Evolutionary conservation across 2,113 vertebrate genomes (phyloP), one percentile per base, ranked within the genome.

Genomic region (Microcebus tavaratra): DNA sequence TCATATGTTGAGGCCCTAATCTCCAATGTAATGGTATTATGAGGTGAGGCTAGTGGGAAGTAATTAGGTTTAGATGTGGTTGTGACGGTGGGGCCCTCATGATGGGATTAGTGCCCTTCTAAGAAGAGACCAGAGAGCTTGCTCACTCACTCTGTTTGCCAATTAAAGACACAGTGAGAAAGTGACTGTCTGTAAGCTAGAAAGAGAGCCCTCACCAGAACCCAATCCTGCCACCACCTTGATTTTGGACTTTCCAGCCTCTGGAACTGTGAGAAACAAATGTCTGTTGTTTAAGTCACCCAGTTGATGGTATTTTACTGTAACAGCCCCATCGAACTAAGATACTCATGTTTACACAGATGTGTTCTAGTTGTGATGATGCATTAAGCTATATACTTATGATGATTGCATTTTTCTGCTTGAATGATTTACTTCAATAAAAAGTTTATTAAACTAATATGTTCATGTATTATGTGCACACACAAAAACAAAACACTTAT

Each of bases 341-440:
- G 89, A 42, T 6, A 87, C 31, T 75, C 50, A 55, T 9, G 48
- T 87, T 95, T 94, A 63, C 73, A 80, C 48, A 88, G 65, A 50
- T 65, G 39, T 70, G 53, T 87, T 65, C 75, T 73, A 89, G 63
- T 86, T 57, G 68, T 55, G 88, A 89, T 34, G 57, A 91, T 53
- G 9, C 4, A n/a, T 39, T 53, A 59, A 75, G 53, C 39, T 78
- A 42, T 70, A 13, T 3, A 39, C 27, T 81, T 75, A n/a, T 76
- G 67, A 89, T 83, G 48, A 93, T 84, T 79, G 42, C 31, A 63
- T 4, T 92, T 92, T 91, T 95, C 88, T 92, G 21, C n/a, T 59
- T 57, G 39, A 97, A 84, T 95, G 67, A 79, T 59, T 95, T 39
- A 73, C 48, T 89, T 88, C 61, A 95, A 91, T 88, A 82, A 87